Base-by-base conservation (phyloP, 2,797 vertebrate species). In the Serranus cabrilla region DNA sequence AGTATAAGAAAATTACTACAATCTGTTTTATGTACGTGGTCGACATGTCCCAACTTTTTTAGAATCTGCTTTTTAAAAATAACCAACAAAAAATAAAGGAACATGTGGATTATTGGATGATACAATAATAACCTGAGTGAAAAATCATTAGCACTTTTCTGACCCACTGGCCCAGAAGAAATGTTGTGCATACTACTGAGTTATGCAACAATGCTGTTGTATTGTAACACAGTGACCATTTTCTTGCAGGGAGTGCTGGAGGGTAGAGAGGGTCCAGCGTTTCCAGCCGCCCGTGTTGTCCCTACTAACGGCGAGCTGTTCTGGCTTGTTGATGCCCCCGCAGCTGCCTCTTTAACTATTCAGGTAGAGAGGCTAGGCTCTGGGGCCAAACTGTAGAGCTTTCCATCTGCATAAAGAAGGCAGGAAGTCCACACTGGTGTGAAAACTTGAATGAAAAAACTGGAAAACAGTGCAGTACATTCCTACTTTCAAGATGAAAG, bases 291-390 rank as follows among this genome's bases (percentile, higher is more conserved):
- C 0, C 94, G 95, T 0, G 96, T 98, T 4, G 87, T 70, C 39
- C 97, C 97, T 0, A 82, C 75, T 47, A 89, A 93, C 0, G 97
- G 97, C 18, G 94, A 96, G 78, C 94, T 99, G 34, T 92, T 95
- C 77, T 99, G 97, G 97, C 94, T 98, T 81, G 84, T 98, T 46
- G 97, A 98, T 17, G 96, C 97, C 70, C 85, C 97, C 0, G 97
- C 97, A 0, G 97, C 97, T 1, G 88, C 93, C 18, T 94, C 95
- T 11, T 88, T 99, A 72, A 96, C 93, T 0, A 78, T 95, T 67
- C 93, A 94, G 52, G 93, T 97, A 2, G 96, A 98, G 89, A 95
- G 95, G 77, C 94, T 89, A 13, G 89, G 82, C n/a, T 78, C 93
- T 46, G 94, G 85, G 37, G 86, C 88, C 21, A 89, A 92, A 81